These are phyloP conservation scores for Dioctria rufipes DNA, from an alignment of 2,888 invertebrate species.

Conservation along the genomic window DNA sequence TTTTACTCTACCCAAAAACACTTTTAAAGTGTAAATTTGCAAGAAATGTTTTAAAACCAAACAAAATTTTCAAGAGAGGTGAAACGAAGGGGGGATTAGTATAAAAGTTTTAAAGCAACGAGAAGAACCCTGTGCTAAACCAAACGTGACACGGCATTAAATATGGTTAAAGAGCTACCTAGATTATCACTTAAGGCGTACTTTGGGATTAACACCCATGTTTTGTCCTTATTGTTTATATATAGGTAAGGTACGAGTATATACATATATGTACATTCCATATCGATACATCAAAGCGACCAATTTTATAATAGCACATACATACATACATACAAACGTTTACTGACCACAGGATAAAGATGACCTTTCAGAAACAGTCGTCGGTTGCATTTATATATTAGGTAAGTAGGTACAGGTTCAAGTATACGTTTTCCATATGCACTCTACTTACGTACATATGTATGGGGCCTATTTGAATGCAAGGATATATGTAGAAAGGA, in stretches of 20 bases:
- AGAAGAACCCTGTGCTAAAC: not conserved
- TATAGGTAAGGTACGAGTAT: no score
- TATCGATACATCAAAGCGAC: not conserved
- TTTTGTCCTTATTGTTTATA: not conserved
- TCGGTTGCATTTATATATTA: not conserved
- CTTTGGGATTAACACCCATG: not conserved
- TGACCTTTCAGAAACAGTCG: slow-evolving; percentile 34
- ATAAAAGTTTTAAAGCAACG: not conserved
- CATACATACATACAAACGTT: not conserved
- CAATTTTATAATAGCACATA: no score
- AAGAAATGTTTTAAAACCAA: slow-evolving; percentile 4
- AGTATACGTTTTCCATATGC: not conserved
- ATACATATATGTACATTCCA: no score
- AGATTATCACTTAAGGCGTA: not conserved
- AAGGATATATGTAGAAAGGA: no score
- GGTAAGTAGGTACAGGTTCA: no score
- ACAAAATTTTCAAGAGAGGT: no score
- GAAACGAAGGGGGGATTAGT: no score
- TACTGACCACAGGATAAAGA: slow-evolving; percentile 5
- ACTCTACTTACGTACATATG: not conserved
- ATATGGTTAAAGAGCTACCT: no score
- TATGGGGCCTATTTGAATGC: no score
- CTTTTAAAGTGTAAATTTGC: slow-evolving; percentile 10
- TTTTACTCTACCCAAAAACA: slow-evolving; percentile 6
- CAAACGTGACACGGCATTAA: not conserved